Conservation (phyloP, 2,113 vertebrate species). For the Carlito syrichta region DNA sequence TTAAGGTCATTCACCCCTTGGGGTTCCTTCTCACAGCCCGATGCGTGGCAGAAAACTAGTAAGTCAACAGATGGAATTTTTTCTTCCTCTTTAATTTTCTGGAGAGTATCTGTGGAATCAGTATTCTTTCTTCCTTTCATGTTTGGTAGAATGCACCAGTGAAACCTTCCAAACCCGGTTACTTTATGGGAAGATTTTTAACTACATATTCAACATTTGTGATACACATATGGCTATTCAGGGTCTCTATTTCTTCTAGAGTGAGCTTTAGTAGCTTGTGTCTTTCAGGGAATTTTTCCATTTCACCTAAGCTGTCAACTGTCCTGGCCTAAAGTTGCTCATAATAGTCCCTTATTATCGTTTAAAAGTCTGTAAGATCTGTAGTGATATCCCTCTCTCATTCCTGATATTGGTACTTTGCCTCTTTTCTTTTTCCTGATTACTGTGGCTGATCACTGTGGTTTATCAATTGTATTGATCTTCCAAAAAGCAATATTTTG, state of each 20-base stretch:
- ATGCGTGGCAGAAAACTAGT: accelerated
- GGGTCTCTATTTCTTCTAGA: background rate
- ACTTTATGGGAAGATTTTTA: background rate
- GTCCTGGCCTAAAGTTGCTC: background rate
- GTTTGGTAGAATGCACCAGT: background rate
- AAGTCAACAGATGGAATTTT: background rate
- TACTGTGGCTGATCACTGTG: background rate
- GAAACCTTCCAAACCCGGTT: background rate
- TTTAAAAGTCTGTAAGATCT: accelerated
- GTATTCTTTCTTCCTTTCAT: accelerated
- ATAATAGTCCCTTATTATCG: accelerated
- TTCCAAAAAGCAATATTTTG: background rate
- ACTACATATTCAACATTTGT: accelerated
- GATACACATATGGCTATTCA: background rate
- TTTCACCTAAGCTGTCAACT: background rate
- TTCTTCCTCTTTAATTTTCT: background rate
- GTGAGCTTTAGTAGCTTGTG: background rate
- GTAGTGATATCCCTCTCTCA: background rate
- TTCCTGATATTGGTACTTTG: background rate
- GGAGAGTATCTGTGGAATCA: background rate
- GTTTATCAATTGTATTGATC: background rate
- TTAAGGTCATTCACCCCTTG: background rate
- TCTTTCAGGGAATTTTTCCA: background rate
- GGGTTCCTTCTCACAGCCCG: background rate
- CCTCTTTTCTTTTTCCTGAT: too few species aligned